Evolutionary conservation across 30 jellyfish, hydroid and myxozoan species (phyloP), one percentile per base, ranked within the genome.

Genomic region (Hydractinia echinata): DNA sequence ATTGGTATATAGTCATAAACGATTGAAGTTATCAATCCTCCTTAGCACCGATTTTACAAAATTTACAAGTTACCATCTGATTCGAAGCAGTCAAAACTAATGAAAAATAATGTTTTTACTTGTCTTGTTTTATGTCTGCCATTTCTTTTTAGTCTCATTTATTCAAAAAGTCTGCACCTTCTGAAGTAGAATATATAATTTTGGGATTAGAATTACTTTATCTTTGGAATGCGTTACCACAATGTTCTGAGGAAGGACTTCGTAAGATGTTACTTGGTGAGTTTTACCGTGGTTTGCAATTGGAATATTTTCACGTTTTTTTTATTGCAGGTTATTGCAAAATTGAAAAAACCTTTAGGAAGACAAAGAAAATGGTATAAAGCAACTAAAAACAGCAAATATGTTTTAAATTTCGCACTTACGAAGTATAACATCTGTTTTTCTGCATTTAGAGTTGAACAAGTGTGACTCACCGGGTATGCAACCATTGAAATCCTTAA

Each of bases 171-270:
- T 81, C 77, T 3, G 93, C 66, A 67, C 97, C 97, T 14, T 72
- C 87, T 7, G 88, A 64, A 49, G 88, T 73, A 60, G 97, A 89
- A 76, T 89, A 84, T 79, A 71, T 77, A 48, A 49, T 89, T 8
- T 53, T 89, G 15, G 84, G 88, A 19, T 68, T 89, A 6, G 97
- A 89, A 72, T 61, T 89, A 74, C 70, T 89, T 21, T 89, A 89
- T 72, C 62, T 89, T 49, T 89, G 97, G 97, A 89, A 89, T 54
- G 91, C 97, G 9, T 44, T 89, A 52, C 80, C 97, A 53, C 97
- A 89, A 81, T 89, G 97, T 55, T 84, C 88, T 13, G 81, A 53
- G 55, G 69, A 76, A 11, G 68, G 94, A 0, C 74, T 89, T 15
- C 79, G 77, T 8, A 77, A 67, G 21, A 84, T 89, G 95, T 82